A percentile compares a stretch with the other conserved stretches of the same genome.
phyloP scores from a whole-genome alignment of 2,797 vertebrate genomes.

The Eurystomus glaucurus region DNA sequence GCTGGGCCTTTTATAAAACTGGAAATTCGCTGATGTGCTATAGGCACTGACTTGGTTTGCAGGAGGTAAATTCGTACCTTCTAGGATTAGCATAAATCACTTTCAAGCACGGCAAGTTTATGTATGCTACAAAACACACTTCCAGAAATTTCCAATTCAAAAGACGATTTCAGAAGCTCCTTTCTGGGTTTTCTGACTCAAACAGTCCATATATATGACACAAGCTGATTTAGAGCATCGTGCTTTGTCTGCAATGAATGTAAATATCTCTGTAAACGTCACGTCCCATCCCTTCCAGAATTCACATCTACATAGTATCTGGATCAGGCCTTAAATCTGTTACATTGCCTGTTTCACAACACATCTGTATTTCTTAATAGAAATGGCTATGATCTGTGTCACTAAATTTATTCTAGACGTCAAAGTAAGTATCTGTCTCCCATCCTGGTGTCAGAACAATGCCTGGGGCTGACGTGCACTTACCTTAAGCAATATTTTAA shows the following conservation, averaged over 20 bases:
- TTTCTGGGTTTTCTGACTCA: background rate
- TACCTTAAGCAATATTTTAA: background rate
- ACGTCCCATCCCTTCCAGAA: background rate
- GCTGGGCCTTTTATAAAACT: background rate
- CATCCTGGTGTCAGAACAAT: background rate
- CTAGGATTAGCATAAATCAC: background rate
- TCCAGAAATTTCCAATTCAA: background rate
- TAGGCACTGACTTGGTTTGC: background rate
- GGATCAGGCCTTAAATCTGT: background rate
- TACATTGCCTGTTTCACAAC: background rate
- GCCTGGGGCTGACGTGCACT: background rate
- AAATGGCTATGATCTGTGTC: background rate
- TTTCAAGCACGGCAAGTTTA: background rate
- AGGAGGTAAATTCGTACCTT: background rate
- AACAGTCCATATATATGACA: background rate
- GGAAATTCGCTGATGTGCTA: background rate
- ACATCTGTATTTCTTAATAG: background rate
- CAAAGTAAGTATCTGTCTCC: background rate
- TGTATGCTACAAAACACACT: background rate
- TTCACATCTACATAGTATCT: background rate
- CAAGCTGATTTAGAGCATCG: background rate
- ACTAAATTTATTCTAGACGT: background rate
- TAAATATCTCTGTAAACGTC: background rate
- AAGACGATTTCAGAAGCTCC: background rate
- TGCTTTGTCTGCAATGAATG: background rate